Evolutionary conservation across 2,888 invertebrate species (phyloP).

Genomic region (Noctua fimbriata): DNA sequence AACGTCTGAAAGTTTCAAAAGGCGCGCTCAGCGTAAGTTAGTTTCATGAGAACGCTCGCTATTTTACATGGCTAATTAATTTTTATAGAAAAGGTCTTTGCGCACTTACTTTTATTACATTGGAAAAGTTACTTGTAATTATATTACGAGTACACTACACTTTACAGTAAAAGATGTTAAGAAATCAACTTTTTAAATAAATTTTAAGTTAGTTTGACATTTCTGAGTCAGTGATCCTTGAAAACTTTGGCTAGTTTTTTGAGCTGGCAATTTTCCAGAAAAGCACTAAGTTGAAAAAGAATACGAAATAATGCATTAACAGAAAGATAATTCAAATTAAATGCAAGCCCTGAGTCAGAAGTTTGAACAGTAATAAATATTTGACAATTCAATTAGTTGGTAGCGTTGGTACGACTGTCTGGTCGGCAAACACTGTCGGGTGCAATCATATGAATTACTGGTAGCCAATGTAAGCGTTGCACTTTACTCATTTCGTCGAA

Average conservation of each 20-base stretch:
- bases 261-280: conserved; percentile 35
- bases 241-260: conserved; percentile 32
- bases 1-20: conserved; percentile 46
- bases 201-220: conserved; percentile 1
- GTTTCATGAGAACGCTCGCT: conserved; percentile 48
- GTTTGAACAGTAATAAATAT: conserved; percentile 53
- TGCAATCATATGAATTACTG: conserved; percentile 34
- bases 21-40: conserved; percentile 46
- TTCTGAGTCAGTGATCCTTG: conserved; percentile 11
- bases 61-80: conserved; percentile 61
- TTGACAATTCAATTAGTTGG: conserved; percentile 64
- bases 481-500: conserved; percentile 48
- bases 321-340: conserved; percentile 35
- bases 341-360: conserved; percentile 27
- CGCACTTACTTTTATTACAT: conserved; percentile 52
- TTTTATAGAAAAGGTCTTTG: conserved; percentile 53
- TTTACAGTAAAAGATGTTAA: conserved; percentile 7
- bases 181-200: conserved; percentile 30
- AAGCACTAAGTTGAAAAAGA: conserved; percentile 14
- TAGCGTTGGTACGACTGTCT: conserved; percentile 4
- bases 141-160: conserved; percentile 20
- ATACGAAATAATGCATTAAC: conserved; percentile 9
- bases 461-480: conserved; percentile 39
- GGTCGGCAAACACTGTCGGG: conserved; percentile 34
- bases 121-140: conserved; percentile 45